Evolutionary conservation across 2,888 invertebrate genomes (phyloP).

Genomic region (Noctua janthe): DNA sequence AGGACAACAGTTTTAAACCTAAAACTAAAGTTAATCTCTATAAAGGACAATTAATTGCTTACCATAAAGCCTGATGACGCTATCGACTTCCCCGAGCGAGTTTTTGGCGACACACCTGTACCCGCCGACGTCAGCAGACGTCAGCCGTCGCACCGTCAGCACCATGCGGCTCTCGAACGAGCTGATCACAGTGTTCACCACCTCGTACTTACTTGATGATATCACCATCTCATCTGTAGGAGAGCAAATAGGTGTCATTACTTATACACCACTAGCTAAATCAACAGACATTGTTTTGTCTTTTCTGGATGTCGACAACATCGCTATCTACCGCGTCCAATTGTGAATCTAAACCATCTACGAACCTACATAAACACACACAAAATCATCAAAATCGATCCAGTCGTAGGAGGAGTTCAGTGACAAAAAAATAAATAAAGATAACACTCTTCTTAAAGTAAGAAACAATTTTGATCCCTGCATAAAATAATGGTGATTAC

Average conservation of each 20-base stretch:
- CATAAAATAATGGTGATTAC: background rate
- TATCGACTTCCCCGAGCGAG: conserved; percentile 96
- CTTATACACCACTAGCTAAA: background rate
- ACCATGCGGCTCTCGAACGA: conserved; percentile 96
- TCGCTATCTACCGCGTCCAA: background rate
- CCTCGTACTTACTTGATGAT: conserved; percentile 94
- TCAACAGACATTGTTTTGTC: background rate
- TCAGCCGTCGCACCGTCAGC: conserved; percentile 94
- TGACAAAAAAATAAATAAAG: background rate
- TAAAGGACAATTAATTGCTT: conserved; percentile 73
- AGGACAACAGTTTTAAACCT: background rate
- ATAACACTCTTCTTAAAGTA: background rate
- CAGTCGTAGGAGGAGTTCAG: too few relatives aligned
- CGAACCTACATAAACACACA: background rate
- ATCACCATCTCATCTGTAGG: conserved; percentile 95
- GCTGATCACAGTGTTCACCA: conserved; percentile 92
- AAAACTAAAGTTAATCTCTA: background rate
- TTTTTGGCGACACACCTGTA: conserved; percentile 97
- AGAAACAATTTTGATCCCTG: background rate
- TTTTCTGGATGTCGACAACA: background rate
- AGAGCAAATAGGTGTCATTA: background rate
- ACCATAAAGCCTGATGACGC: conserved; percentile 96
- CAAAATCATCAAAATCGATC: background rate
- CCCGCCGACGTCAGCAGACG: conserved; percentile 94
- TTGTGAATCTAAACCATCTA: background rate